Evolutionary conservation across 2,113 vertebrate genomes (phyloP).

Genomic region (Macquaria australasica): DNA sequence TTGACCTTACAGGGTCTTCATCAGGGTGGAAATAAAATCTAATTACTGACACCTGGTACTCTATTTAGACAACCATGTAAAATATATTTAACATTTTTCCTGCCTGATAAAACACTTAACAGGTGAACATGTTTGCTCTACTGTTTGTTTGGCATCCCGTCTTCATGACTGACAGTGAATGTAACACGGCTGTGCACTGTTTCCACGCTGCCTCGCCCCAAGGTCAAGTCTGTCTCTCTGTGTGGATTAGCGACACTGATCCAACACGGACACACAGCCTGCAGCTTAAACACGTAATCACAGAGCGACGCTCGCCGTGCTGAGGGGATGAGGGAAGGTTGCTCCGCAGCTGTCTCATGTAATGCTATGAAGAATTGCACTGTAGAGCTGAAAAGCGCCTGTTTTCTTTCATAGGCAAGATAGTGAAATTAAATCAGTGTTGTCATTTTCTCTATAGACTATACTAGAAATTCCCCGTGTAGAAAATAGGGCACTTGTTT

Average conservation of each 20-base stretch:
- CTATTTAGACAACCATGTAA: neutral
- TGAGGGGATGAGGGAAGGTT: neutral
- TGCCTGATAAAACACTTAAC: neutral
- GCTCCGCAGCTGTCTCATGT: constrained; percentile 7
- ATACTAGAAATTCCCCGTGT: neutral
- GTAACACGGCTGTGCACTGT: neutral
- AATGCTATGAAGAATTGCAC: neutral
- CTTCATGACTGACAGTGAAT: constrained; percentile 14
- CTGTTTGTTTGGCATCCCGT: neutral
- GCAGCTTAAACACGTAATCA: constrained; percentile 55
- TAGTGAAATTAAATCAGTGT: neutral
- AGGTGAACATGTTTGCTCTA: neutral
- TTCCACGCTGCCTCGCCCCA: constrained; percentile 33
- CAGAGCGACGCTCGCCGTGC: constrained; percentile 2
- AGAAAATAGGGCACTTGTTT: neutral
- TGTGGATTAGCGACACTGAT: constrained; percentile 65
- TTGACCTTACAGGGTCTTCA: neutral
- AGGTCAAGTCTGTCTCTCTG: constrained; percentile 45
- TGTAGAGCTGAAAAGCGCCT: neutral
- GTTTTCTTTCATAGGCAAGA: neutral
- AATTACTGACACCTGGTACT: neutral
- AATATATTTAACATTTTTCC: neutral
- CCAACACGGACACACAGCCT: constrained; percentile 30
- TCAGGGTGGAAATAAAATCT: neutral
- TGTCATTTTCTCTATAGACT: neutral